Conservation (phyloP, 2,888 invertebrate genomes). For the Micoletzkya japonica region DNA sequence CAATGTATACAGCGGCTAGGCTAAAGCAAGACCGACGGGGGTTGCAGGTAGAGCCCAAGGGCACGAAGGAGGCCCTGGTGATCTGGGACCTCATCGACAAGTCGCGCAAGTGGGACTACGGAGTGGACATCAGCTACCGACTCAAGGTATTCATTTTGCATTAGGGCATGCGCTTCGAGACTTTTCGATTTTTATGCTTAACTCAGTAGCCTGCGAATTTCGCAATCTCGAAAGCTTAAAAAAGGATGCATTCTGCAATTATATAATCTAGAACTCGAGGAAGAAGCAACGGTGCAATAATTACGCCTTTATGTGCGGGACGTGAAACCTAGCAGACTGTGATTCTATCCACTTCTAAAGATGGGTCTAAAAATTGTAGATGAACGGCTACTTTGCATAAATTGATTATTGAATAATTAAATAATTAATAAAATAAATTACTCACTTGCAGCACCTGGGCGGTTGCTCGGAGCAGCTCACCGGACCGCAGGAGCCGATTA, state of each 20-base stretch:
- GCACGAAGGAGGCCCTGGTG: constrained; percentile 56
- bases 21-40: neutral
- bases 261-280: too few species aligned
- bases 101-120: constrained; percentile 61
- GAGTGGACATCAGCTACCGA: constrained; percentile 62
- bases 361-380: neutral
- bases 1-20: too few species aligned
- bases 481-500: constrained; percentile 50
- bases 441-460: constrained; percentile 11
- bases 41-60: constrained; percentile 52
- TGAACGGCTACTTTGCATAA: neutral
- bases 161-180: neutral
- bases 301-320: too few species aligned
- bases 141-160: constrained; percentile 34
- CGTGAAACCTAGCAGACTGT: too few species aligned
- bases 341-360: too few species aligned
- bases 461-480: constrained; percentile 23
- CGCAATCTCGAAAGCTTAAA: too few species aligned
- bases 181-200: too few species aligned
- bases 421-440: neutral
- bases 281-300: too few species aligned
- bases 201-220: too few species aligned
- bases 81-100: constrained; percentile 62
- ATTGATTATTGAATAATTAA: neutral
- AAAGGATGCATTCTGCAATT: too few species aligned